Evolutionary conservation across 37 sponge, comb jelly and placozoan genomes (phyloP), one percentile per base, ranked within the genome.

Genomic region (Halichondria panicea): DNA sequence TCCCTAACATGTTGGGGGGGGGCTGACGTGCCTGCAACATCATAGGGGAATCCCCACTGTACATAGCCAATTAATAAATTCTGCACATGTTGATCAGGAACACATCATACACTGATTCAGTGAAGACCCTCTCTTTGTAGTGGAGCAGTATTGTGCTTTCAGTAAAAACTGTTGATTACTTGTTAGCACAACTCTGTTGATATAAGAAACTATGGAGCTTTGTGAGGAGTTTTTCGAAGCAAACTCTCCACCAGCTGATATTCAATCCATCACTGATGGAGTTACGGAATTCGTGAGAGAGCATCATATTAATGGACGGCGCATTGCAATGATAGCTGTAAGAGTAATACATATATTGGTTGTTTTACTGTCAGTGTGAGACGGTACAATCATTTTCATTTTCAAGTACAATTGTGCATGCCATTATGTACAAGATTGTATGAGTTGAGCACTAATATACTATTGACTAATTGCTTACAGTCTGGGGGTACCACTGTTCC

Each of bases 401-500:
- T 48, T 18, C 15, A 11, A 48, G 11, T 18, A 48, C 15, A 48
- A 15, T 48, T 18, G 11, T 48, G 15, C 15, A 48, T 48, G 52
- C 27, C 27, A 28, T 56, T 13, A n/a, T n/a, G n/a, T n/a, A n/a
- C n/a, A 56, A 56, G 4, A 28, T 56, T 56, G n/a, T 56, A 56
- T 56, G 57, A 12, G 12, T 9, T 58, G 28, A 58, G 19, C 60
- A 27, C 25, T n/a, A n/a, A n/a, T 19, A 22, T 58, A 5, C 39
- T 63, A 8, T 21, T 43, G 4, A 53, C 55, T 34, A 5, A 2
- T 38, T 41, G 4, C 63, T 8, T 44, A 11, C 34, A 91, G 89
- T 95, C 96, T 34, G 99, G 99, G 9, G 99, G 99, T 25, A 99
- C 99, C 31, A 88, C 88, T 39, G 99, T 92, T 7, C 99, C 99